Conservation (phyloP, 2,113 vertebrate species). For the Chaetodon trifascialis region DNA sequence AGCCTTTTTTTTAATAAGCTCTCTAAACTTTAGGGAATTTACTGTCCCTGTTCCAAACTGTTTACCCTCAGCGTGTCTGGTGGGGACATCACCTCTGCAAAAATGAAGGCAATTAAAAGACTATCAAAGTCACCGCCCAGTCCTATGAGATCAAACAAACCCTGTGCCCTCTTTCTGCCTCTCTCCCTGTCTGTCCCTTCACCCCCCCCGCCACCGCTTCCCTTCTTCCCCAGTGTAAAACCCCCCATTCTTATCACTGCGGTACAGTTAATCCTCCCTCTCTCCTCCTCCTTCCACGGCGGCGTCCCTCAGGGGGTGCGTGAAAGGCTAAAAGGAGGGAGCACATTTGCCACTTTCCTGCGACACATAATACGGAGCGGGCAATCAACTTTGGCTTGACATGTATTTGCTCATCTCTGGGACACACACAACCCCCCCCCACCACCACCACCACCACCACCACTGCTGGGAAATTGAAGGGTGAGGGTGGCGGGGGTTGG, state of each 20-base stretch:
- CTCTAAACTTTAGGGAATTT: slow-evolving; percentile 19
- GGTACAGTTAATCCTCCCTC: slow-evolving; percentile 90
- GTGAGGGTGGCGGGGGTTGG: slow-evolving; percentile 76
- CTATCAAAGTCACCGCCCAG: slow-evolving; percentile 80
- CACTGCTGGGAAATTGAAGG: slow-evolving; percentile 76
- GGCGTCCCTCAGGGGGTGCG: slow-evolving; percentile 79
- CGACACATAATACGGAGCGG: slow-evolving; percentile 96
- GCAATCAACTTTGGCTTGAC: slow-evolving; percentile 99
- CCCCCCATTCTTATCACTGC: slow-evolving; percentile 90
- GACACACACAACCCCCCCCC: slow-evolving; percentile 55
- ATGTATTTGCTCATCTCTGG: slow-evolving; percentile 99
- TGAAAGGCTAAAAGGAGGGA: slow-evolving; percentile 92
- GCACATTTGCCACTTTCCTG: slow-evolving; percentile 97
- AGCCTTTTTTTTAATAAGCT: slow-evolving; percentile 6
- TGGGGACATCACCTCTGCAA: slow-evolving; percentile 57
- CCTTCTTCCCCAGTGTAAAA: slow-evolving; percentile 76
- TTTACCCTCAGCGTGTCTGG: slow-evolving; percentile 30
- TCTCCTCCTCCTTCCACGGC: slow-evolving; percentile 75
- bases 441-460: background rate
- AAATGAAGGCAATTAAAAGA: slow-evolving; percentile 77
- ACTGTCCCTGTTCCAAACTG: slow-evolving; percentile 25
- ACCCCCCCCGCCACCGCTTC: background rate
- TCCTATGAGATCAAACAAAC: slow-evolving; percentile 80
- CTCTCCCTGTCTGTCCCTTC: slow-evolving; percentile 60
- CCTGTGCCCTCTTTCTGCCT: slow-evolving; percentile 61